A percentile compares a stretch with the other conserved stretches of the same genome.
Evolutionary conservation across 2,888 invertebrate species (phyloP).

Genomic region (Melanchra persicariae): DNA sequence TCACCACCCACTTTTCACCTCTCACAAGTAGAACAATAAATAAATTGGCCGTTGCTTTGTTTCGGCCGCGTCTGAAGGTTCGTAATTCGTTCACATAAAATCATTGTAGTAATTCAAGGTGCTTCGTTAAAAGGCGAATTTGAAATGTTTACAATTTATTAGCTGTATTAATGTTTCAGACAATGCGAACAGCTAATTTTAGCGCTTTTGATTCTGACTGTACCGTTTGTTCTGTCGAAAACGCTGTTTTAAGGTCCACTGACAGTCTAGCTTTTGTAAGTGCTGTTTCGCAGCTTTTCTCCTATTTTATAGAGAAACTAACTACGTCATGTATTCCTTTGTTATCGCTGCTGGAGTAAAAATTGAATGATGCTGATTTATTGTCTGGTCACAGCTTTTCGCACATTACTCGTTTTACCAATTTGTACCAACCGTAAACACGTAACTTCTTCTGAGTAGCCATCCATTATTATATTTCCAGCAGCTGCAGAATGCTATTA

Average conservation of each 20-base stretch:
- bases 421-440: slow-evolving; percentile 3
- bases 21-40: slow-evolving; percentile 72
- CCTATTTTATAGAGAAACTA: too few species aligned
- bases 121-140: slow-evolving; percentile 48
- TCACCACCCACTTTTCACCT: slow-evolving; percentile 67
- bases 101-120: slow-evolving; percentile 44
- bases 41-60: slow-evolving; percentile 72
- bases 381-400: not conserved
- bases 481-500: not conserved
- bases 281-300: not conserved
- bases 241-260: not conserved
- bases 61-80: slow-evolving; percentile 56
- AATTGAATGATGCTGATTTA: too few species aligned
- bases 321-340: too few species aligned
- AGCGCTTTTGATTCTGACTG: slow-evolving; percentile 14
- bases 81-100: slow-evolving; percentile 60
- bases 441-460: not conserved
- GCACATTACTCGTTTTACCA: too few species aligned
- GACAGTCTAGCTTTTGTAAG: not conserved
- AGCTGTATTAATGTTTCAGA: slow-evolving; percentile 20
- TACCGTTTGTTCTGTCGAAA: not conserved
- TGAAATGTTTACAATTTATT: slow-evolving; percentile 43
- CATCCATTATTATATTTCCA: not conserved
- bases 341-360: too few species aligned
- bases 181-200: slow-evolving; percentile 17